Evolutionary conservation across 2,113 vertebrate species (phyloP).

Genomic region (Gobio gobio): DNA sequence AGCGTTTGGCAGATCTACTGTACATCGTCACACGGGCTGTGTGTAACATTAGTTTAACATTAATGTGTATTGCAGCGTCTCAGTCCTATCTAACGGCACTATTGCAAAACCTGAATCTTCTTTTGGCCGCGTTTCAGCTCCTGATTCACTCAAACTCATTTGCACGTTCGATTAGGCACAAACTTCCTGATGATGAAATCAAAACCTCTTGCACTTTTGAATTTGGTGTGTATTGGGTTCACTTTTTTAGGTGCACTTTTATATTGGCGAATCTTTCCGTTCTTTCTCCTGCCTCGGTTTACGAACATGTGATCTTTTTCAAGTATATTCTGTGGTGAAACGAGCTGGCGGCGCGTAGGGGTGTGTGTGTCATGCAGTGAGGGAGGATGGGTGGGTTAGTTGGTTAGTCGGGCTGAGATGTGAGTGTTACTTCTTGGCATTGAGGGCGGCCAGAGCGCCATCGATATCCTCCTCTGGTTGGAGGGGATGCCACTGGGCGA

Average conservation of each 20-base stretch:
- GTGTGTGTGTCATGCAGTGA: slow-evolving; percentile 77
- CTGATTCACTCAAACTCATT: neutral
- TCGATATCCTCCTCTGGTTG: slow-evolving; percentile 97
- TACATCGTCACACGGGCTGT: neutral
- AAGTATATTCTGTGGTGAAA: slow-evolving; percentile 61
- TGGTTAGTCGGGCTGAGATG: slow-evolving; percentile 58
- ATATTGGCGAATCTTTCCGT: neutral
- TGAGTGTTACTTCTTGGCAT: slow-evolving; percentile 89
- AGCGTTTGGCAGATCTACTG: neutral
- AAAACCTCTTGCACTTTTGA: neutral
- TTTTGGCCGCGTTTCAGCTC: neutral
- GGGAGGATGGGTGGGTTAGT: slow-evolving; percentile 68
- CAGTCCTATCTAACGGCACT: slow-evolving; percentile 5
- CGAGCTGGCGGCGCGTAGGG: slow-evolving; percentile 57
- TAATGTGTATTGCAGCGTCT: neutral
- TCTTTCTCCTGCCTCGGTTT: slow-evolving; percentile 36
- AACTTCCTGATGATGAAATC: neutral
- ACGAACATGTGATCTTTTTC: slow-evolving; percentile 31
- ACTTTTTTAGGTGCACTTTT: neutral
- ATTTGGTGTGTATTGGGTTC: no score
- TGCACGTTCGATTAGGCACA: neutral
- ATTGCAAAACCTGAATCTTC: slow-evolving; percentile 13
- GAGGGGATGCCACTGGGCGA: slow-evolving; percentile 96
- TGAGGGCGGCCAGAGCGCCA: slow-evolving; percentile 79
- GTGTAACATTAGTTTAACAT: neutral